Percentiles rank a stretch among this genome's conserved stretches.
Evolutionary conservation across 2,888 invertebrate species (phyloP).

Genomic region (Dynastes hyllus): DNA sequence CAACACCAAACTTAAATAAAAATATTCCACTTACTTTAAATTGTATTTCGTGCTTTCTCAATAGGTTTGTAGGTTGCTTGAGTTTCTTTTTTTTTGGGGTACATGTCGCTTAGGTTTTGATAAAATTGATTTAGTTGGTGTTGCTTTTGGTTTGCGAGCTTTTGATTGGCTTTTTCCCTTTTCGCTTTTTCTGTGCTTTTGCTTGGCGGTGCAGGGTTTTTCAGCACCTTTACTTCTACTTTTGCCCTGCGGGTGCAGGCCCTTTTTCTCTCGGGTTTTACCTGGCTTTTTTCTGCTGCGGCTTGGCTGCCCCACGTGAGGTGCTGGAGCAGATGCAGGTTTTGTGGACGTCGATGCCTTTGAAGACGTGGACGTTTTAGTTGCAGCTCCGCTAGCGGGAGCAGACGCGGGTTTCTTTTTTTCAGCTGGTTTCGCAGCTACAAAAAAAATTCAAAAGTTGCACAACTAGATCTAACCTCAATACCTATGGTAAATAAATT

Average conservation of each 20-base stretch:
- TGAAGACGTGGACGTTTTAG: slow-evolving; percentile 65
- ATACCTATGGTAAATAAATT: not conserved
- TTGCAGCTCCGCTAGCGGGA: slow-evolving; percentile 67
- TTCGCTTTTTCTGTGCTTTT: slow-evolving; percentile 69
- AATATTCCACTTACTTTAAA: slow-evolving; percentile 78
- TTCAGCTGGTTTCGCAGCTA: slow-evolving; percentile 75
- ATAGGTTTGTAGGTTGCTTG: slow-evolving; percentile 69
- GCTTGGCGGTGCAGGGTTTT: slow-evolving; percentile 71
- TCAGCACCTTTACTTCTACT: slow-evolving; percentile 73
- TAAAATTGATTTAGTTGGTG: slow-evolving; percentile 62
- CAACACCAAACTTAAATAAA: slow-evolving; percentile 6
- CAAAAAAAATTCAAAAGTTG: slow-evolving; percentile 58
- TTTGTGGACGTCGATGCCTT: slow-evolving; percentile 66
- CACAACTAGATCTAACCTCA: slow-evolving; percentile 44
- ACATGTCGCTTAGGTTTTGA: slow-evolving; percentile 73
- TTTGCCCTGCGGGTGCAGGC: slow-evolving; percentile 63
- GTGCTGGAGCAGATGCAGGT: slow-evolving; percentile 67
- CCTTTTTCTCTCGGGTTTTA: slow-evolving; percentile 74
- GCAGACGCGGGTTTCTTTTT: slow-evolving; percentile 73
- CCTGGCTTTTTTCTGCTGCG: slow-evolving; percentile 64
- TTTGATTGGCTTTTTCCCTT: slow-evolving; percentile 70
- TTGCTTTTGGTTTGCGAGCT: slow-evolving; percentile 69
- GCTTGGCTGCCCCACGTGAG: slow-evolving; percentile 70
- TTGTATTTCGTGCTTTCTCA: slow-evolving; percentile 88
- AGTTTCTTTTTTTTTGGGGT: slow-evolving; percentile 68